Percentiles rank a stretch among this genome's conserved stretches.
phyloP scores from a whole-genome alignment of 2,113 vertebrate genomes.

The Columba livia region DNA sequence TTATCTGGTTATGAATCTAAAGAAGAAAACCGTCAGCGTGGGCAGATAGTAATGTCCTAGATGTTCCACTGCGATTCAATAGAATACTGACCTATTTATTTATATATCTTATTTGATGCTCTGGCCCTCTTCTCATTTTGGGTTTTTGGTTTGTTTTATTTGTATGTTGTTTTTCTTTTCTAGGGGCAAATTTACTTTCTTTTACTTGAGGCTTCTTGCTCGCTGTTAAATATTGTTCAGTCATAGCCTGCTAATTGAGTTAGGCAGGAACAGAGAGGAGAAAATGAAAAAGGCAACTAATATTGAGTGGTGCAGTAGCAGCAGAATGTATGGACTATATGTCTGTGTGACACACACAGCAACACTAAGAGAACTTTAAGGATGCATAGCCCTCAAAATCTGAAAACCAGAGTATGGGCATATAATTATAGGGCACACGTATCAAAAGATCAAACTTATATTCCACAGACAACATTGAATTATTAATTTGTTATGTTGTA shows the following conservation, averaged over 20 bases:
- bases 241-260: background rate
- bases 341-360: background rate
- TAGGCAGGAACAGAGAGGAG: background rate
- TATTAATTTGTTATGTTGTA: background rate
- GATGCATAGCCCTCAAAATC: background rate
- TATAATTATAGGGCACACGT: accelerated
- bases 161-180: background rate
- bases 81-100: slow-evolving; percentile 26
- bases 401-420: background rate
- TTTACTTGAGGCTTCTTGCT: background rate
- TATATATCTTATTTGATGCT: background rate
- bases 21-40: background rate
- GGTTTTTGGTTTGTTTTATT: no score
- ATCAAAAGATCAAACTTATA: background rate
- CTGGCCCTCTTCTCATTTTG: background rate
- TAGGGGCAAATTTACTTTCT: background rate
- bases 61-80: background rate
- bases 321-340: background rate
- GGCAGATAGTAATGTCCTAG: background rate
- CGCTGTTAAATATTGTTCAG: background rate
- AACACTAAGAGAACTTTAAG: background rate
- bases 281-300: background rate
- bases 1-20: background rate
- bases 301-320: background rate
- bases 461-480: background rate